phyloP scores from a whole-genome alignment of 2,113 vertebrate species.

The Alethe castanea region DNA sequence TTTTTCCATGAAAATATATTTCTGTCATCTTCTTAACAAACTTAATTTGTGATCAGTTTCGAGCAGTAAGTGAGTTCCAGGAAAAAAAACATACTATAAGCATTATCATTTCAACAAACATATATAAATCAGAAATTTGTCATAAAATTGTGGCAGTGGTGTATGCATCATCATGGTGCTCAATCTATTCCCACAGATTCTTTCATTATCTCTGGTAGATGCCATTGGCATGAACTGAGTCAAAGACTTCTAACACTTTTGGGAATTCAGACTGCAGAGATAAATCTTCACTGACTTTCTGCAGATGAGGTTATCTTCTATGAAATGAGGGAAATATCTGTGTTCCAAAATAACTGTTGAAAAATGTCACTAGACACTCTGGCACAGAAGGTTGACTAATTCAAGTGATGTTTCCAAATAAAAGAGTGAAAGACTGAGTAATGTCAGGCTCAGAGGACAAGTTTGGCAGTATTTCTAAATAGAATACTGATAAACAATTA shows the following conservation, averaged over 20 bases:
- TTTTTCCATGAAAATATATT: neutral
- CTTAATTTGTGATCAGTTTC: neutral
- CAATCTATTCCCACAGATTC: neutral
- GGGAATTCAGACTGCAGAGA: neutral
- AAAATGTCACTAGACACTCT: constrained; percentile 11
- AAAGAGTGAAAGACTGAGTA: neutral
- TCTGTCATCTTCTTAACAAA: neutral
- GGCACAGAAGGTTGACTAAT: neutral
- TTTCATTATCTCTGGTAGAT: neutral
- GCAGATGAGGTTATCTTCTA: constrained; percentile 14
- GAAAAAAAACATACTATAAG: neutral
- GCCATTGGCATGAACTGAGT: neutral
- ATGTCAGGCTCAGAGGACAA: neutral
- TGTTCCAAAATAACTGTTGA: constrained; percentile 21
- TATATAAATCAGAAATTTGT: neutral
- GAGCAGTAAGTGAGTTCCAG: neutral
- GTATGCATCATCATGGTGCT: neutral
- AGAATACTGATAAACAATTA: neutral
- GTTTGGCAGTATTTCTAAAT: neutral
- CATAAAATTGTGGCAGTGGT: neutral
- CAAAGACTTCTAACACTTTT: constrained; percentile 9
- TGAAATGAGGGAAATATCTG: neutral
- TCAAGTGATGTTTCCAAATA: neutral
- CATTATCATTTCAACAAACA: neutral
- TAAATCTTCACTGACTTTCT: constrained; percentile 34